phyloP scores from a whole-genome alignment of 2,888 invertebrate genomes.

The Cheilosia impressa region DNA sequence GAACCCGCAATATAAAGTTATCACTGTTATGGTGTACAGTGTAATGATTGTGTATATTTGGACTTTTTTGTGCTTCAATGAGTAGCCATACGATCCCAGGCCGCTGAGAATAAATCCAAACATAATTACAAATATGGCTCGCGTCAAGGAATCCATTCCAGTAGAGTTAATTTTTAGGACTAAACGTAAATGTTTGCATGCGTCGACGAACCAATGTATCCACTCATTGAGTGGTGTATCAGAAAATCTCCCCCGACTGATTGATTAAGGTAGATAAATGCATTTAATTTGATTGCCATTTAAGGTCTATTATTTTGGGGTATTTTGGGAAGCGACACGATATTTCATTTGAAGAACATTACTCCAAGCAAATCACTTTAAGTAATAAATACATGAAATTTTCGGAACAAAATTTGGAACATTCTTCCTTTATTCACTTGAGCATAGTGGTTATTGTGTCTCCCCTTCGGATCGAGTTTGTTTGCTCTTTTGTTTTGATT shows the following conservation, averaged over 20 bases:
- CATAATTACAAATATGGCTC: conserved; percentile 11
- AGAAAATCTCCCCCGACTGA: neutral
- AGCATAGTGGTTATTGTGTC: too few species aligned
- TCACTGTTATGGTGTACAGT: conserved; percentile 76
- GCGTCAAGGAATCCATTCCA: conserved; percentile 43
- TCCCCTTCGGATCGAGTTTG: too few species aligned
- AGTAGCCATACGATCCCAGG: conserved; percentile 53
- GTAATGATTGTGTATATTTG: neutral
- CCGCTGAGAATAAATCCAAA: conserved; percentile 9
- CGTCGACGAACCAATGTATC: neutral
- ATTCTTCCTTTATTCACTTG: too few species aligned
- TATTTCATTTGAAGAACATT: too few species aligned
- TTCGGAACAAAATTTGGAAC: too few species aligned
- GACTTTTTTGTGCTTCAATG: conserved; percentile 20
- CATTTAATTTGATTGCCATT: neutral
- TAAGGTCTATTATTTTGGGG: neutral
- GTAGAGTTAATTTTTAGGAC: conserved; percentile 6
- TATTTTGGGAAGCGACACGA: neutral
- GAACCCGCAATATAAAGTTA: conserved; percentile 75
- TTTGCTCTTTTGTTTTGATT: too few species aligned
- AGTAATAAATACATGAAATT: too few species aligned
- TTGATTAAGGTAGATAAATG: neutral
- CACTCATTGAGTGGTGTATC: neutral
- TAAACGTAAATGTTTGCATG: neutral
- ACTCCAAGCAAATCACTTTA: too few species aligned